Conservation (phyloP, 2,113 vertebrate species). For the Ptyas mucosa region DNA sequence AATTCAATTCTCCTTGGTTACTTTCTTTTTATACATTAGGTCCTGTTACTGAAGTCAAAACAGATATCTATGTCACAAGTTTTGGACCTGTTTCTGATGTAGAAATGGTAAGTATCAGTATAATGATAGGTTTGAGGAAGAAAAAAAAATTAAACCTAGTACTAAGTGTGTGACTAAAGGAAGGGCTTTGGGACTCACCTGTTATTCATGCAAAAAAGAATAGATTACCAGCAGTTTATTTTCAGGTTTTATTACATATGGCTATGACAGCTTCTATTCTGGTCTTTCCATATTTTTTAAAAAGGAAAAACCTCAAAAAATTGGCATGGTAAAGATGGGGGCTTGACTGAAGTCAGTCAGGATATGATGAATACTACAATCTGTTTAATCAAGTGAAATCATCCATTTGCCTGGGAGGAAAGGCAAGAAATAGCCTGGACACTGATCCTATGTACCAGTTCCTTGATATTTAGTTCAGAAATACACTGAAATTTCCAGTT, state of each 20-base stretch:
- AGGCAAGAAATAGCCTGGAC: neutral
- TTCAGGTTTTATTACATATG: conserved; percentile 58
- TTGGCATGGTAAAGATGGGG: neutral
- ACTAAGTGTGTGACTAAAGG: conserved; percentile 52
- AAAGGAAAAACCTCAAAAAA: neutral
- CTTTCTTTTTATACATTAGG: conserved; percentile 74
- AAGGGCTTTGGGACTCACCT: conserved; percentile 40
- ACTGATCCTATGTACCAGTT: neutral
- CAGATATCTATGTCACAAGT: conserved; percentile 96
- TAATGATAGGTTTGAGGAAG: conserved; percentile 40
- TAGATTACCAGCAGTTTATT: conserved; percentile 60
- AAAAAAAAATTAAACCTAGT: conserved; percentile 42
- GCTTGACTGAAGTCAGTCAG: neutral
- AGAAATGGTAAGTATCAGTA: conserved; percentile 86
- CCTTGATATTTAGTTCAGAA: neutral
- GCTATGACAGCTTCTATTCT: conserved; percentile 50
- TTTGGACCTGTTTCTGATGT: conserved; percentile 97
- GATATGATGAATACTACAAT: neutral
- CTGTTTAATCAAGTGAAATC: neutral
- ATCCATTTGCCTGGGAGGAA: neutral
- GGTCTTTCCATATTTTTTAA: conserved; percentile 14
- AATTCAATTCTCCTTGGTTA: conserved; percentile 68
- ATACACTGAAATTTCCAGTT: neutral
- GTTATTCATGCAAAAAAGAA: conserved; percentile 53
- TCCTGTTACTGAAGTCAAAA: conserved; percentile 95